Evolutionary conservation across 1,140 invertebrate species (phyloP), one percentile per base, ranked within the genome.

Genomic region (Propsilocerus akamusi): DNA sequence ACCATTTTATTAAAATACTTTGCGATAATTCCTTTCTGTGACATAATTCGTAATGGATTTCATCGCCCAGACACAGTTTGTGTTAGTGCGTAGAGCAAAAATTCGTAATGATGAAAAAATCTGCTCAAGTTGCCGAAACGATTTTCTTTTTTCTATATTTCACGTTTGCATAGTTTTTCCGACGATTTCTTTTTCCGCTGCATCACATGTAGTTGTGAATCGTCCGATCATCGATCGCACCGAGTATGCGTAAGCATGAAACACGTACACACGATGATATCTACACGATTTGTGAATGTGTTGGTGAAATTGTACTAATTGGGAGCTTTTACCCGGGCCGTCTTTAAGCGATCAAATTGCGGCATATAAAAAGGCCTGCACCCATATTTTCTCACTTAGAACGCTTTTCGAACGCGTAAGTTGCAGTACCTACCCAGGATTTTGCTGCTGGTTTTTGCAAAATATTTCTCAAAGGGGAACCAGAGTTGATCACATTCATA

Each of bases 381-480:
- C 34, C 34, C 72, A 74, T 73, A 70, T 68, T 62, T 68, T 64
- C 71, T 70, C 72, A 70, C 71, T 72, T 84, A 88, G 83, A 87
- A 86, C 83, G 83, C 82, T 83, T 87, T 83, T 83, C 80, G 80
- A 86, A 85, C 83, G 73, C 62, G 80, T 83, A 81, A 82, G 80
- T 82, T 74, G 22, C 65, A 68, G 59, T 68, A 71, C 65, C 64
- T 69, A 65, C 65, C 59, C 52, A 50, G 49, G 25, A 50, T 20
- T 17, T 53, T 26, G 12, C 17, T 37, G 32, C 51, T 46, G 53
- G 61, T 55, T 60, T 59, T 58, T 53, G 54, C 25, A 34, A n/a
- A n/a, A n/a, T n/a, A n/a, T n/a, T 28, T 25, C 56, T 56, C 57
- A 52, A 22, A 51, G 7, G 37, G 20, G 14, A 14, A 3, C 14